phyloP scores from a whole-genome alignment of 1,140 invertebrate genomes.

The Cardiocondyla obscurior region DNA sequence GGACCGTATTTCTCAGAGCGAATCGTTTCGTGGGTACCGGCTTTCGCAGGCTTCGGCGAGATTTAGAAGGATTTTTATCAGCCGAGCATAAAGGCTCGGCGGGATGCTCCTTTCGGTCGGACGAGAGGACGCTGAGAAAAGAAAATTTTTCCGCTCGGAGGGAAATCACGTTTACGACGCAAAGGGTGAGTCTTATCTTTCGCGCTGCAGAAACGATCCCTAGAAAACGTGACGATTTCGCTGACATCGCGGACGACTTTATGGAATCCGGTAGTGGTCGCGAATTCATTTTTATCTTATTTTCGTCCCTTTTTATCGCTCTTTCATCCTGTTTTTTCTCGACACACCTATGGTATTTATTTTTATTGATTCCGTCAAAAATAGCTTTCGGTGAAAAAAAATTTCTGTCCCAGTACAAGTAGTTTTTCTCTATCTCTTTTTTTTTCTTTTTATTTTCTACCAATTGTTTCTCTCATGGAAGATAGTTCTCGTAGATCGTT shows the following conservation, averaged over 20 bases:
- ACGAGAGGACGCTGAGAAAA: slow-evolving; percentile 45
- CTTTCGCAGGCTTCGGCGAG: slow-evolving; percentile 32
- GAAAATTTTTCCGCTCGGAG: slow-evolving; percentile 64
- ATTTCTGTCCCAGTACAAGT: not conserved
- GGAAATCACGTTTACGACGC: slow-evolving; percentile 54
- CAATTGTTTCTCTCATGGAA: not conserved
- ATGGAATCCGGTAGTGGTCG: not conserved
- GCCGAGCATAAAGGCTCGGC: slow-evolving; percentile 16
- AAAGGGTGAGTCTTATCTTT: slow-evolving; percentile 56
- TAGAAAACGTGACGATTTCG: slow-evolving; percentile 59
- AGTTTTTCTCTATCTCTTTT: no score
- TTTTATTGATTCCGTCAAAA: not conserved
- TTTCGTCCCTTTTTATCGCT: not conserved
- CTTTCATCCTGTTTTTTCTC: not conserved
- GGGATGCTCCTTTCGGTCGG: slow-evolving; percentile 24
- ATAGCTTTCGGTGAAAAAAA: not conserved
- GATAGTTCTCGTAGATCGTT: not conserved
- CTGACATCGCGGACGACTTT: slow-evolving; percentile 54
- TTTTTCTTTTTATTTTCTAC: no score
- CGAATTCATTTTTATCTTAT: slow-evolving; percentile 30
- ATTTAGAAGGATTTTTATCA: slow-evolving; percentile 57
- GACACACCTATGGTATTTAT: not conserved
- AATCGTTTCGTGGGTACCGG: not conserved
- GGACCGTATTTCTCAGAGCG: not conserved
- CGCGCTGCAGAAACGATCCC: slow-evolving; percentile 44